phyloP scores from a whole-genome alignment of 2,888 invertebrate species.

The Noctua janthe region DNA sequence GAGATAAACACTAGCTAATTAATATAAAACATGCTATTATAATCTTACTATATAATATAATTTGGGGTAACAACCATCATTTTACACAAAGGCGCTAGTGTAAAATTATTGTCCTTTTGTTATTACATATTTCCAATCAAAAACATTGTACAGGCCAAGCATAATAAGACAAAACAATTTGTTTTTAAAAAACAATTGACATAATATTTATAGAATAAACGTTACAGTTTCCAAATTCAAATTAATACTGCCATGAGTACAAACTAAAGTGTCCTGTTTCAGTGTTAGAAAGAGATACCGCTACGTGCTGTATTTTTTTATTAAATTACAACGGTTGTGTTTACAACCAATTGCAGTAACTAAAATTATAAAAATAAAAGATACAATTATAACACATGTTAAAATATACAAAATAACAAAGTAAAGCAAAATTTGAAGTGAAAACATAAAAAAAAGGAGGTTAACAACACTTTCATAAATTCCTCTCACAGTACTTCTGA shows the following conservation, averaged over 20 bases:
- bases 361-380: too few species aligned
- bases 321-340: too few species aligned
- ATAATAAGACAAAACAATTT: background rate
- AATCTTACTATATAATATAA: background rate
- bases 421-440: too few species aligned
- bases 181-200: slow-evolving; percentile 5
- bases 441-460: too few species aligned
- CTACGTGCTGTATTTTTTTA: background rate
- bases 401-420: too few species aligned
- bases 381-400: too few species aligned
- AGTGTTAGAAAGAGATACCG: background rate
- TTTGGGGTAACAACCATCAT: too few species aligned
- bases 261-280: background rate
- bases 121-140: background rate
- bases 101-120: slow-evolving; percentile 37
- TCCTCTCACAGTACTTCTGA: too few species aligned
- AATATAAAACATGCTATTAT: background rate
- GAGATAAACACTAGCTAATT: background rate
- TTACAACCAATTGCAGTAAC: too few species aligned
- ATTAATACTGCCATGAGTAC: background rate
- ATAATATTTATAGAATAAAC: background rate
- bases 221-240: background rate
- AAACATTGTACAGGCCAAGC: background rate
- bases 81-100: too few species aligned
- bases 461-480: too few species aligned